Conservation (phyloP, 1,140 invertebrate species). For the Uloborus diversus region DNA sequence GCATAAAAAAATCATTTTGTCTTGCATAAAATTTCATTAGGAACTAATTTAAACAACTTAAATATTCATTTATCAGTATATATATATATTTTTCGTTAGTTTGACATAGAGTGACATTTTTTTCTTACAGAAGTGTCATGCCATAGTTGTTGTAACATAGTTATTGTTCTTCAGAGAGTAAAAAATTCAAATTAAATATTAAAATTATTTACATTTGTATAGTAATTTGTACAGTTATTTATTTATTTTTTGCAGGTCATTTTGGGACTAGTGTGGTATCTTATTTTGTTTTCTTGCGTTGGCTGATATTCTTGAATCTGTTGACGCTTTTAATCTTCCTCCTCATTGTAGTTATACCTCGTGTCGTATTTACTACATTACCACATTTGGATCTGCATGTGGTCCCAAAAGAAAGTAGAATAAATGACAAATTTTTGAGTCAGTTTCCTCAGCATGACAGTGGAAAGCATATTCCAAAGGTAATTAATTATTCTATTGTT, state of each 20-base stretch:
- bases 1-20: no score
- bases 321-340: conserved; percentile 73
- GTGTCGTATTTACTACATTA: conserved; percentile 64
- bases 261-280: conserved; percentile 76
- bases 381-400: background rate
- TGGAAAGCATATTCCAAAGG: background rate
- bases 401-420: conserved; percentile 5
- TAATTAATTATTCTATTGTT: background rate
- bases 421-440: conserved; percentile 20
- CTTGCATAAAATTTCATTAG: no score
- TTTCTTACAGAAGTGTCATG: no score
- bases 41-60: no score
- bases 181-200: background rate
- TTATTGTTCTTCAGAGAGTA: background rate
- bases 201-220: background rate
- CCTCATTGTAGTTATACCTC: conserved; percentile 76
- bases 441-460: background rate
- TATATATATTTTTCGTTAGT: no score
- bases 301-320: conserved; percentile 80
- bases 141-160: no score
- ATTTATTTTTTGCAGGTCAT: conserved; percentile 29
- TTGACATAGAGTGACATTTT: no score
- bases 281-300: conserved; percentile 83
- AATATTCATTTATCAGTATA: no score
- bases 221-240: background rate